Base-by-base conservation (phyloP, 2,888 invertebrate genomes). In the Charanyca ferruginea region DNA sequence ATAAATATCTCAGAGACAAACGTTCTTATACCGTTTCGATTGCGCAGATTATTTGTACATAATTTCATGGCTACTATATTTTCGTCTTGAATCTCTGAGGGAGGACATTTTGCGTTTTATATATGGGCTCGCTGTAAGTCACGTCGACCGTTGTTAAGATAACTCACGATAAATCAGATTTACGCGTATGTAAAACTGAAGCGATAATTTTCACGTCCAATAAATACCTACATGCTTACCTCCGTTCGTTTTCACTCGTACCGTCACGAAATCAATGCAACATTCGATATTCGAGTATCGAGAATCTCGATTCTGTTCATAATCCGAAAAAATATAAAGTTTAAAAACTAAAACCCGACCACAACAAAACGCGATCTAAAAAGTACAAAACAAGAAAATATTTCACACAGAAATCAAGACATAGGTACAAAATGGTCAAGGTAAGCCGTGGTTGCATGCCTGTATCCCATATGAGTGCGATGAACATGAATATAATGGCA, bases 101-200 rank as follows among this genome's bases (percentile, higher is more conserved):
- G 77, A 80, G 83, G 83, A 84, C 83, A 78, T 79, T 81, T 79
- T 63, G 73, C 69, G 77, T 82, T 86, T 86, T 83, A 83, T 83
- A 79, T 80, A 75, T 78, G 77, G 79, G 77, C 76, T 68, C 73
- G 73, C 64, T 73, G 81, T 89, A 88, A 86, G 77, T 88, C 77
- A 69, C 66, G 62, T 73, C 77, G 63, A 60, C 77, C 79, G 85
- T 80, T 83, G 84, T 86, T 85, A 87, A 87, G 85, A 87, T 89
- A 87, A 89, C 81, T 87, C 83, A 84, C 79, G 86, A 88, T 89
- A 89, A 85, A 89, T 85, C 84, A 82, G 83, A 89, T 89, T 90
- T 90, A 90, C 85, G 83, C 72, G 80, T 81, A 83, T 80, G 84
- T 83, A 85, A 87, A 86, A 85, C 83, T 86, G 83, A 84, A 83